Evolutionary conservation across 2,797 vertebrate species (phyloP).

Genomic region (Enoplosus armatus): DNA sequence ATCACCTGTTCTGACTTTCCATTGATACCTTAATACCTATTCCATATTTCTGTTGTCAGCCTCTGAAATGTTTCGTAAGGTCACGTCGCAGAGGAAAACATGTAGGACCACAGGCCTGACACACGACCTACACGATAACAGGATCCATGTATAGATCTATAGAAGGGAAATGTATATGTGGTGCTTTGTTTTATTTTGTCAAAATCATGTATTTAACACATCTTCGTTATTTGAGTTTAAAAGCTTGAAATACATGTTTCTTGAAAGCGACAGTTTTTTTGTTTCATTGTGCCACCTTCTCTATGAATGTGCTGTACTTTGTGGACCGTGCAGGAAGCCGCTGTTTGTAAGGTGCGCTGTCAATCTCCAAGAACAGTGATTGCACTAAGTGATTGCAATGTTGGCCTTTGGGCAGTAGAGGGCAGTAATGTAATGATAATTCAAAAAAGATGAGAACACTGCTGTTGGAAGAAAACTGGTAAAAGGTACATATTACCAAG

Average conservation of each 20-base stretch:
- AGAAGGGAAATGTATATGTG: constrained; percentile 2
- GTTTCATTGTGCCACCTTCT: background rate
- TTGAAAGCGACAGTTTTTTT: background rate
- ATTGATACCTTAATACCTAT: constrained; percentile 36
- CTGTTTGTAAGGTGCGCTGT: background rate
- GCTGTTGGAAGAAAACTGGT: background rate
- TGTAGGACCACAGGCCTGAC: background rate
- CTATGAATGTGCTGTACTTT: background rate
- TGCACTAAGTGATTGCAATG: constrained; percentile 13
- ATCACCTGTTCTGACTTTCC: constrained; percentile 52
- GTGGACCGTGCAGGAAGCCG: background rate
- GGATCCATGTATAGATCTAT: background rate
- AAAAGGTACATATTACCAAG: background rate
- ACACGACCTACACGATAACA: constrained; percentile 1
- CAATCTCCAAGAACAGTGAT: background rate
- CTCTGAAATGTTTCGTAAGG: constrained; percentile 3
- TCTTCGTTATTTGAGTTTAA: constrained; percentile 1
- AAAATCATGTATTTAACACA: constrained; percentile 28
- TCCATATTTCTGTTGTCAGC: constrained; percentile 41
- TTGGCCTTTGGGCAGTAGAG: constrained; percentile 34
- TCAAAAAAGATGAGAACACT: background rate
- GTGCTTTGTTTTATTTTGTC: constrained; percentile 21
- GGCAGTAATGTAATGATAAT: constrained; percentile 37
- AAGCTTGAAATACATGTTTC: constrained; percentile 52
- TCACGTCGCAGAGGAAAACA: background rate